Percentiles rank a stretch among this genome's conserved stretches.
Conservation (phyloP, 2,797 vertebrate species). For the Kryptolebias ocellatus region DNA sequence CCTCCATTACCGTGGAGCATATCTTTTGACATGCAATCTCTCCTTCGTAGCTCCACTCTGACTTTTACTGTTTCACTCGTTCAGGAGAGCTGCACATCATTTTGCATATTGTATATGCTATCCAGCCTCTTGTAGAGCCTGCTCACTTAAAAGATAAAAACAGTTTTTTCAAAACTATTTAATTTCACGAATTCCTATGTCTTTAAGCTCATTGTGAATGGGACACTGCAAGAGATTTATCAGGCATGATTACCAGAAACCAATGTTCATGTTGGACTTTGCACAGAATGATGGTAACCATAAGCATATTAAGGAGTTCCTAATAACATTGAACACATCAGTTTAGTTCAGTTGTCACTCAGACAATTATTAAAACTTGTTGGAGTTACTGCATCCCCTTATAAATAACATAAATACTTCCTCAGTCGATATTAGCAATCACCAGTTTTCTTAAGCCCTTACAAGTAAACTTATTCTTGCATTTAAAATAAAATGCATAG, state of each 20-base stretch:
- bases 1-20: slow-evolving; percentile 67
- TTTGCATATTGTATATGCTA: slow-evolving; percentile 50
- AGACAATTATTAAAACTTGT: background rate
- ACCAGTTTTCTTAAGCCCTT: slow-evolving; percentile 15
- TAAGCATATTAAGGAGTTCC: slow-evolving; percentile 19
- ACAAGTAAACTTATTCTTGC: background rate
- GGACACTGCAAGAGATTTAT: slow-evolving; percentile 54
- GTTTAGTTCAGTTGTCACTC: background rate
- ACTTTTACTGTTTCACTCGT: slow-evolving; percentile 51
- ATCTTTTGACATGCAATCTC: slow-evolving; percentile 75
- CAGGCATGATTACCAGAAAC: slow-evolving; percentile 50
- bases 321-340: slow-evolving; percentile 13
- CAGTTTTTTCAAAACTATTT: slow-evolving; percentile 65
- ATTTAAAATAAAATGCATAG: slow-evolving; percentile 11
- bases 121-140: slow-evolving; percentile 41
- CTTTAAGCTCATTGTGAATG: slow-evolving; percentile 52
- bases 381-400: background rate
- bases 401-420: slow-evolving; percentile 1
- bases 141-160: slow-evolving; percentile 69
- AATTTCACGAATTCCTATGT: slow-evolving; percentile 63
- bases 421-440: slow-evolving; percentile 16
- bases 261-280: slow-evolving; percentile 21
- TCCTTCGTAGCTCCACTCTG: slow-evolving; percentile 45
- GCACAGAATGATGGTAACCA: slow-evolving; percentile 26
- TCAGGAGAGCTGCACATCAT: slow-evolving; percentile 61